Base-by-base conservation (phyloP, 1,140 invertebrate genomes). In the Polyergus mexicanus region DNA sequence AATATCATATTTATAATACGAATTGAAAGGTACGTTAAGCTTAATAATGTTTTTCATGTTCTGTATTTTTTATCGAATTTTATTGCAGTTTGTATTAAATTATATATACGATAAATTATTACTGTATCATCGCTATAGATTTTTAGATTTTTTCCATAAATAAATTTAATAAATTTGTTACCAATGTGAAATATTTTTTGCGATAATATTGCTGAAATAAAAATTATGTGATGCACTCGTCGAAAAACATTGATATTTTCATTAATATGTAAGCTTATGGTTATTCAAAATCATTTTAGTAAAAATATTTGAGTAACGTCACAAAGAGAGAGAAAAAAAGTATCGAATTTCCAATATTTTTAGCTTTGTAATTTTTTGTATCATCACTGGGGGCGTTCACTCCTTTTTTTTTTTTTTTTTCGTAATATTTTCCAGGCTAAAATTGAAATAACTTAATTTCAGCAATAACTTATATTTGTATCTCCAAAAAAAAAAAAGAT, bases 101-200 rank as follows among this genome's bases (percentile, higher is more conserved):
- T 41, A 56, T 32, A 13, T 11, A 16, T 38, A n/a, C 25, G n/a
- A 25, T 62, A 62, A 72, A 83, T 83, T 72, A 16, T 54, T 72
- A 72, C 25, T 51, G 10, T 16, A 54, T 35, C 11, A 41, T 44
- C 0, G 38, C n/a, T 4, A 44, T n/a, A 41, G 25, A 32, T 44
- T 3, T n/a, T n/a, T n/a, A n/a, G n/a, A 2, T 47, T 11, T 25
- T 51, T 51, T 54, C 25, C 28, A 16, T 5, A 11, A 6, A 25
- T 44, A 16, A 8, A n/a, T 54, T 72, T 83, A 72, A 83, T 74
- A 60, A 74, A 44, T 62, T 60, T 71, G n/a, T 68, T 25, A 16
- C 38, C 8, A 56, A 41, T 32, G 16, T 22, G 76, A 56, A 16
- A 56, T 44, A 41, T 58, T 81, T 71, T 7, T 16, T 51, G 35